Evolutionary conservation across 2,113 vertebrate genomes (phyloP), one percentile per base, ranked within the genome.

Genomic region (Mesoclemmys tuberculata): DNA sequence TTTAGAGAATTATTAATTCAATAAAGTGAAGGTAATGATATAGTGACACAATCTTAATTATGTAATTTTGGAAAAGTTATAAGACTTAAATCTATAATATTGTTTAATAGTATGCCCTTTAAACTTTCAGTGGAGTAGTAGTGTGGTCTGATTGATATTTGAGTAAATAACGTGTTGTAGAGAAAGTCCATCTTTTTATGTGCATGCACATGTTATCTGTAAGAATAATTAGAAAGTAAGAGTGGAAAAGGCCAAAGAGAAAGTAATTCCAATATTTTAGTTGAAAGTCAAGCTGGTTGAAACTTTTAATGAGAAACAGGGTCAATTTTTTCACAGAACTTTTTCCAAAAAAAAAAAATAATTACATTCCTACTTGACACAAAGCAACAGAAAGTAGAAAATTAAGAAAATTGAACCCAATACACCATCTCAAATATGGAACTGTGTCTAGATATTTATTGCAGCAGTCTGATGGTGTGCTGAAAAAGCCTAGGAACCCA

Each of bases 281-380:
- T 35, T 92, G 75, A 87, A 1, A 4, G 1, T 75, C 38, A 75
- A 12, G 38, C n/a, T 75, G 85, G 29, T 5, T 55, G 81, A 95
- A 94, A 9, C 10, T 26, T 41, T 44, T 1, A 78, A 31, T 91
- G 54, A 92, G 68, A 22, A 96, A 9, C 12, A 3, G 3, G 82
- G 52, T 27, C 94, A 54, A 96, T 88, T 90, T 95, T 86, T 95
- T 49, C 48, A 94, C 80, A 10, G 77, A 2, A 10, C 9, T 87
- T 95, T 90, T 85, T 84, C 6, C 11, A 8, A 41, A 86, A 90
- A 81, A 46, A 81, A 46, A 74, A 74, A 41, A 5, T 75, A 41
- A 5, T 75, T 21, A 4, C 54, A 51, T 80, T 88, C 90, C 68
- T 80, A 48, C 1, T 54, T 87, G 24, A 88, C n/a, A 87, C 54